These are phyloP conservation scores for Cremastinae sp. DNA, from an alignment of 2,888 invertebrate species.

Conservation along the genomic window DNA sequence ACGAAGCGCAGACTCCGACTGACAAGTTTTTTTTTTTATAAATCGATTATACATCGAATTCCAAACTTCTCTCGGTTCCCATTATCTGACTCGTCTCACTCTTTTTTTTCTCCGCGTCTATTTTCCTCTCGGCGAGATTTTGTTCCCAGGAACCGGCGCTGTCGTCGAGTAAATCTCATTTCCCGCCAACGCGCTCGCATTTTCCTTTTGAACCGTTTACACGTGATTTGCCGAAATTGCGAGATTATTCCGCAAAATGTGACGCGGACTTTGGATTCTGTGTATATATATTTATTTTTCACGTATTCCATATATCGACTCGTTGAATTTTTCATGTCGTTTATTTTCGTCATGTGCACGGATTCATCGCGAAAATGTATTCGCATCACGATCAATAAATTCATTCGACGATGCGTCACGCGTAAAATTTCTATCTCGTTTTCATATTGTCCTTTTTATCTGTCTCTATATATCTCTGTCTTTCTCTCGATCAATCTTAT, in stretches of 20 bases:
- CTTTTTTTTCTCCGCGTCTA: background rate
- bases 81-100: too few species aligned
- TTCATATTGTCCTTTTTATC: conserved; percentile 4
- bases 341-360: background rate
- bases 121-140: background rate
- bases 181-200: background rate
- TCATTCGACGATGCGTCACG: conserved; percentile 48
- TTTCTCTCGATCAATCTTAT: conserved; percentile 29
- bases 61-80: conserved; percentile 19
- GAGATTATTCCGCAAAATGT: background rate
- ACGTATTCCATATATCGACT: background rate
- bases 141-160: background rate
- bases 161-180: conserved; percentile 25
- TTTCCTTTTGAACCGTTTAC: background rate
- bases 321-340: background rate
- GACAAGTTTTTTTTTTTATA: conserved; percentile 38
- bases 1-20: conserved; percentile 32
- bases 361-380: background rate
- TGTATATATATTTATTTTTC: background rate
- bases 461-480: conserved; percentile 2
- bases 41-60: conserved; percentile 26
- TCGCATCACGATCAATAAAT: conserved; percentile 43
- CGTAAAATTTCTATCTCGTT: conserved; percentile 26
- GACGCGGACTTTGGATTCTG: background rate
- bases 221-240: background rate